Conservation (phyloP, 2,888 invertebrate genomes). For the Diarsia dahlii region DNA sequence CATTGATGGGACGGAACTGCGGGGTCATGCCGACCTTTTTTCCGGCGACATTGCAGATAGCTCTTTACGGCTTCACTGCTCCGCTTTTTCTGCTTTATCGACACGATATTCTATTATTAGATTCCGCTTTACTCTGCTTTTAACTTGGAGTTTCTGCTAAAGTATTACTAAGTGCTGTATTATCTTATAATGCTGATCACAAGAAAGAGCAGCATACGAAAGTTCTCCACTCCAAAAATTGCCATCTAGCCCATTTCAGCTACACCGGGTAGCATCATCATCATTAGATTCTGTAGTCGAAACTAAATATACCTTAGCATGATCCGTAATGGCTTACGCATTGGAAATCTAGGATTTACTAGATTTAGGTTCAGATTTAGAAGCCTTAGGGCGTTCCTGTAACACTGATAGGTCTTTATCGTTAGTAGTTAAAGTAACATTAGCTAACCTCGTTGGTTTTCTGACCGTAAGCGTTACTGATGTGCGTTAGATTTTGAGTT, state of each 20-base stretch:
- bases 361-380: constrained; percentile 7
- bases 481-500: not conserved
- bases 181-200: not conserved
- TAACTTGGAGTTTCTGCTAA: not conserved
- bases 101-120: not conserved
- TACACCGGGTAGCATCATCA: not conserved
- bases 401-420: not conserved
- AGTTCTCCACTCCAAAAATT: not conserved
- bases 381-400: constrained; percentile 1
- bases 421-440: constrained; percentile 22
- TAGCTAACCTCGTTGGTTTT: constrained; percentile 2
- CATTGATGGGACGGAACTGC: constrained; percentile 15
- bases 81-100: constrained; percentile 14
- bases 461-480: not conserved
- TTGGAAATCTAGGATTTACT: not conserved
- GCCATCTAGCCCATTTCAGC: not conserved
- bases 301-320: not conserved
- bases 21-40: constrained; percentile 30
- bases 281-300: not conserved
- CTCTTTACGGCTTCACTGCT: constrained; percentile 15
- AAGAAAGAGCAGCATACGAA: not conserved
- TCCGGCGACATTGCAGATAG: constrained; percentile 19
- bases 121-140: not conserved
- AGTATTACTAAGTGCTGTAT: not conserved
- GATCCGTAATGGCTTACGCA: constrained; percentile 1